Conservation (phyloP, 2,888 invertebrate species). For the Marronus borbonicus region DNA sequence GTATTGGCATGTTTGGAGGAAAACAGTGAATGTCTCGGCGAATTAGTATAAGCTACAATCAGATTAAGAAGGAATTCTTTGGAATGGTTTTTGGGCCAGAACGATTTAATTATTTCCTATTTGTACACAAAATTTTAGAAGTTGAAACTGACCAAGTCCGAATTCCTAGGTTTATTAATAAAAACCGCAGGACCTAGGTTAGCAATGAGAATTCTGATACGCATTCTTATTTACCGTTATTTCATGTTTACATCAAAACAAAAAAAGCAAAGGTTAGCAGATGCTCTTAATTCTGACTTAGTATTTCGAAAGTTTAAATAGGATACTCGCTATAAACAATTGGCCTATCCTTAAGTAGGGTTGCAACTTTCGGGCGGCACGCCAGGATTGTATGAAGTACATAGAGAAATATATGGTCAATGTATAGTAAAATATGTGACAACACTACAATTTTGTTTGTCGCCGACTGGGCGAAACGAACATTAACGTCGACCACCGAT, state of each 20-base stretch:
- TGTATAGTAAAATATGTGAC: no score
- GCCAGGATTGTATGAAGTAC: no score
- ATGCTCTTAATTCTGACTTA: slow-evolving; percentile 36
- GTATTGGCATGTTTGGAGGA: no score
- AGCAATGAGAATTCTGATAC: slow-evolving; percentile 50
- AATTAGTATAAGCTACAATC: slow-evolving; percentile 44
- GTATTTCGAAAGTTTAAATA: slow-evolving; percentile 40
- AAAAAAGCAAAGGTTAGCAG: slow-evolving; percentile 16
- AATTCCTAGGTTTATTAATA: slow-evolving; percentile 54
- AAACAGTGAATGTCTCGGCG: no score
- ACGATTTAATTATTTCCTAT: slow-evolving; percentile 55
- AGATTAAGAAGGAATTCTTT: slow-evolving; percentile 60
- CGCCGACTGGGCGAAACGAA: no score
- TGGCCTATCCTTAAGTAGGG: slow-evolving; percentile 28
- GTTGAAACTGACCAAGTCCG: slow-evolving; percentile 56
- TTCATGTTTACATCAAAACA: background rate
- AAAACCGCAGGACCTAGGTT: slow-evolving; percentile 56
- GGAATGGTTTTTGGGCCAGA: slow-evolving; percentile 57
- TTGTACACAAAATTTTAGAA: slow-evolving; percentile 39
- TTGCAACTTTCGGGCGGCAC: no score
- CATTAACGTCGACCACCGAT: no score
- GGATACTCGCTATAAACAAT: slow-evolving; percentile 7
- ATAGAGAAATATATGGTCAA: no score
- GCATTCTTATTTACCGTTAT: no score
- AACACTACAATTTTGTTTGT: no score